Percentiles rank a stretch among this genome's conserved stretches.
phyloP scores from a whole-genome alignment of 2,113 vertebrate genomes.

The Solenodon paradoxus region DNA sequence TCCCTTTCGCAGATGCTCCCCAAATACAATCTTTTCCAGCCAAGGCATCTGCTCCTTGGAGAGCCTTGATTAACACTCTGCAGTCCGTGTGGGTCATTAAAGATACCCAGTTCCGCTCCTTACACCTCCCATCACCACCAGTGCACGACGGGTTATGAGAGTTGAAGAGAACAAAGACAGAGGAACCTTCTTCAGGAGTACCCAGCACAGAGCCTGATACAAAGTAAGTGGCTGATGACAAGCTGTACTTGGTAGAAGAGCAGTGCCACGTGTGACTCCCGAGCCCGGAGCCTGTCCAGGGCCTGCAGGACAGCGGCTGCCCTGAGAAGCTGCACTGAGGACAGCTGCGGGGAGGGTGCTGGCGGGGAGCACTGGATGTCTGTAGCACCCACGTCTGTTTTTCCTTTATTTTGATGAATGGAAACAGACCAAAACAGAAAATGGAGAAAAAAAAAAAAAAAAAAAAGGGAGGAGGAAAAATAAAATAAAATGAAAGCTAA shows the following conservation, averaged over 20 bases:
- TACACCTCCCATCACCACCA: not conserved
- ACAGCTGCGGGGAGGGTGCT: not conserved
- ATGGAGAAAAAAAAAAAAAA: no score
- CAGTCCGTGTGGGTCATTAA: not conserved
- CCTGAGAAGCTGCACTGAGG: no score
- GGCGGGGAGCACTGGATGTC: not conserved
- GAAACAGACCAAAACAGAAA: no score
- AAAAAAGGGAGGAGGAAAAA: no score
- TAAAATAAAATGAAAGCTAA: no score
- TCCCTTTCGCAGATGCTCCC: not conserved
- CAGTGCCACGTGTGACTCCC: accelerated
- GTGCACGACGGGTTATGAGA: not conserved
- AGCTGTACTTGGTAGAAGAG: not conserved
- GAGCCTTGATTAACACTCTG: not conserved
- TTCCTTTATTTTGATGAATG: no score
- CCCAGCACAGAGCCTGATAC: not conserved
- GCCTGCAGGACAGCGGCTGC: not conserved
- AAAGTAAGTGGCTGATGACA: not conserved
- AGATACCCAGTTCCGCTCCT: not conserved
- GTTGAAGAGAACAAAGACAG: not conserved
- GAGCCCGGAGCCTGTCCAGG: not conserved
- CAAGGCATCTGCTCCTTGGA: not conserved
- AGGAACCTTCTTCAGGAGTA: not conserved
- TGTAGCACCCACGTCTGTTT: not conserved
- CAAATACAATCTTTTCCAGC: not conserved